phyloP scores from a whole-genome alignment of 2,113 vertebrate species.

The Passer montanus region DNA sequence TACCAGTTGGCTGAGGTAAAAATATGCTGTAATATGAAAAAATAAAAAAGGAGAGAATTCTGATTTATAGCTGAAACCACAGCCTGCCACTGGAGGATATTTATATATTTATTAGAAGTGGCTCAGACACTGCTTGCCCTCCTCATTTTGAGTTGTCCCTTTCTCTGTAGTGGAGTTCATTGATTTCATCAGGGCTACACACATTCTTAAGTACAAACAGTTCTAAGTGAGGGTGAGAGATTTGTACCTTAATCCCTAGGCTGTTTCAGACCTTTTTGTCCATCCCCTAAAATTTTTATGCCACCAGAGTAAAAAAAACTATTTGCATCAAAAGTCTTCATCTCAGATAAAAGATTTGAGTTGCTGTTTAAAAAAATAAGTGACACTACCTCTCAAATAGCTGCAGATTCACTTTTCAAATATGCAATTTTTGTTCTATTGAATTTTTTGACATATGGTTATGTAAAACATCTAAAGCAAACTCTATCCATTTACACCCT shows the following conservation, averaged over 20 bases:
- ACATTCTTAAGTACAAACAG: background rate
- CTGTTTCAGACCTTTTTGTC: background rate
- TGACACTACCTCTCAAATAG: background rate
- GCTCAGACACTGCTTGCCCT: background rate
- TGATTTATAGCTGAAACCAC: background rate
- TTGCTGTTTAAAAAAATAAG: background rate
- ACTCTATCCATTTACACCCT: slow-evolving; percentile 41
- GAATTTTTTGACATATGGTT: slow-evolving; percentile 56
- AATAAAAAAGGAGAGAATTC: no score
- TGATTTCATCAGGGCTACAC: background rate
- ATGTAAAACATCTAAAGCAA: slow-evolving; percentile 51
- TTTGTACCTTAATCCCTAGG: background rate
- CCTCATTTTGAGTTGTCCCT: background rate
- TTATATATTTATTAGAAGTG: background rate
- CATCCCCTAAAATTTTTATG: background rate
- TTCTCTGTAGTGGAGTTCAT: background rate
- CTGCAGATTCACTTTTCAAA: background rate
- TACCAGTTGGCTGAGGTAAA: background rate
- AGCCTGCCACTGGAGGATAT: rapidly evolving
- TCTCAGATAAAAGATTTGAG: background rate
- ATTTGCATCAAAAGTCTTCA: background rate
- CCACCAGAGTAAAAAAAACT: background rate
- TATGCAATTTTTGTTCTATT: slow-evolving; percentile 1
- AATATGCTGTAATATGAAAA: background rate
- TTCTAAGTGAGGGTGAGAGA: background rate